Base-by-base conservation (phyloP, 2,797 vertebrate species). In the Pogonophryne albipinna region DNA sequence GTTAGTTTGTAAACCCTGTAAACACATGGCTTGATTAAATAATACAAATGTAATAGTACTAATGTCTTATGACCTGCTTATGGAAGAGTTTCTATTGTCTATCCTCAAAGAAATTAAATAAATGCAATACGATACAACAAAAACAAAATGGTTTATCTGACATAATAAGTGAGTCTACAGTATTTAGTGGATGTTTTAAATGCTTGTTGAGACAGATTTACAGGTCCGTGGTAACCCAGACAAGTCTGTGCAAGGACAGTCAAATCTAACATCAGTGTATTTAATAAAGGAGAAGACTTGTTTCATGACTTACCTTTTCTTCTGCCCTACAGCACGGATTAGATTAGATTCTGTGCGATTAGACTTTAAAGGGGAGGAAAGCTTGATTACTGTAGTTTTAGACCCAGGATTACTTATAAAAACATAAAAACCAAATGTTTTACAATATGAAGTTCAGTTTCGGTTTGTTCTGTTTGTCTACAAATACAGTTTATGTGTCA, bases 191-290 rank as follows among this genome's bases (percentile, higher is more conserved):
- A 20, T 72, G 44, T 55, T 42, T 66, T 5, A 42, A 60, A 60
- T 76, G 66, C 78, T 60, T 88, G 71, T 74, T 74, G 50, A 51
- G 75, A 73, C 82, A 77, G 41, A 76, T 73, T 72, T 55, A 44
- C 27, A 44, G 16, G 15, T 38, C 12, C 5, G 3, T 68, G 34
- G 56, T 4, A 51, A 57, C 65, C 34, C 23, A 58, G 75, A 46
- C 83, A 84, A 68, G 84, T 85, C 85, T 76, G 69, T 71, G 60
- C 88, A 83, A 15, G 45, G 47, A 58, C 2, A 10, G 23, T 20
- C 46, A 53, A 77, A 78, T 83, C 13, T 49, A 66, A 58, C 23
- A 52, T 74, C 23, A 46, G 34, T 63, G 27, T 19, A 31, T 86
- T 67, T 72, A 27, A 65, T 49, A 23, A 10, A 23, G 15, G 17